These are phyloP conservation scores for Nannobrachium achirus DNA, from an alignment of 2,113 vertebrate species.

Conservation along the genomic window DNA sequence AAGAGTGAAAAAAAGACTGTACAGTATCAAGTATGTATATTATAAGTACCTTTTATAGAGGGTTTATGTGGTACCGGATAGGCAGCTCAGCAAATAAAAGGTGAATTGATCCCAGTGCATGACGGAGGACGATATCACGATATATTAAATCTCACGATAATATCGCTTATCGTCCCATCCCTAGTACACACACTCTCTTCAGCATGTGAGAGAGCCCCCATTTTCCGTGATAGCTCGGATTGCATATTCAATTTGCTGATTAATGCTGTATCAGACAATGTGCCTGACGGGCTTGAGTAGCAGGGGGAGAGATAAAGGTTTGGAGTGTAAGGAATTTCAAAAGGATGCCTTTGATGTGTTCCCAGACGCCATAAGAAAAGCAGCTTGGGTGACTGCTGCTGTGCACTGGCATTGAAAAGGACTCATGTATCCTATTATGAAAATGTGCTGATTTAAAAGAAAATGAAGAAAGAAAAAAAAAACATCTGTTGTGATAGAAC, in stretches of 20 bases:
- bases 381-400: slow-evolving; percentile 30
- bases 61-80: no score
- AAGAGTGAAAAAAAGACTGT: no score
- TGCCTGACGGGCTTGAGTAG: slow-evolving; percentile 57
- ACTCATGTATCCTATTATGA: slow-evolving; percentile 25
- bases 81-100: no score
- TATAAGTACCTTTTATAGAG: no score
- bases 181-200: slow-evolving; percentile 23
- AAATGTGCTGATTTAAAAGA: slow-evolving; percentile 54
- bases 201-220: slow-evolving; percentile 45
- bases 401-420: slow-evolving; percentile 30
- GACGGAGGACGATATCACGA: no score
- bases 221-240: slow-evolving; percentile 55
- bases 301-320: slow-evolving; percentile 53
- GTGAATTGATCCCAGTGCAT: no score
- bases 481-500: slow-evolving; percentile 6
- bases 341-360: slow-evolving; percentile 8
- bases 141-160: no score
- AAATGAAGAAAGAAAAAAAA: no score
- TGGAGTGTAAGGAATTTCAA: slow-evolving; percentile 51
- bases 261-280: slow-evolving; percentile 62
- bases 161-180: no score
- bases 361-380: slow-evolving; percentile 22
- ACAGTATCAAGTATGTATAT: no score
- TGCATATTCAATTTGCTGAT: slow-evolving; percentile 68